Evolutionary conservation across 2,888 invertebrate species (phyloP), one percentile per base, ranked within the genome.

Genomic region (Cheilosia vulpina): DNA sequence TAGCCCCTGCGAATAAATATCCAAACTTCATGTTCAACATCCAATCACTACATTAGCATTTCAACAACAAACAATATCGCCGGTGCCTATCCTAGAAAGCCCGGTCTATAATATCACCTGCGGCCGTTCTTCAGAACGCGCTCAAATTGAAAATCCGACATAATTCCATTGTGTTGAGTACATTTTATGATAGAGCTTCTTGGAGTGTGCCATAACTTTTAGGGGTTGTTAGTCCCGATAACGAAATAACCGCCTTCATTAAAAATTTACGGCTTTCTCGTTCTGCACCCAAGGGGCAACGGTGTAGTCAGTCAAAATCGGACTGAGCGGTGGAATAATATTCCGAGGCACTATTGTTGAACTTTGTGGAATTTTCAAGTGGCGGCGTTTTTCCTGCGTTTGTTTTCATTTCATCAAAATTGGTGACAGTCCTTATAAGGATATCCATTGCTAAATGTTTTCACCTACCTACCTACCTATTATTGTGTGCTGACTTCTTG

Each of bases 251-350:
- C 50, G 24, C 58, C 34, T 41, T 68, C 76, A 60, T 76, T 66
- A 76, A 76, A 76, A 50, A 68, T 66, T 68, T 68, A 76, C 58
- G 66, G 68, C 73, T 24, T 38, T 47, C 45, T 47, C 11, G 19
- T n/a, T n/a, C 43, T 38, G 13, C 3, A 4, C 17, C 45, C 34
- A 55, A 63, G 21, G 53, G 41, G 15, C 19, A 24, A 7, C 34
- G 47, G 13, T 15, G 17, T 7, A 24, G 5, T 13, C 24, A 24
- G 5, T 13, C 24, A 7, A n/a, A n/a, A 9, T 47, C 19, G 3
- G 9, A 7, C 17, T 19, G 47, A 47, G 19, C 17, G 45, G 19
- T 9, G 17, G 19, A 45, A 19, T 19, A 7, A 45, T 45, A 34
- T 34, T 34, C 34, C 34, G 3, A 11, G 9, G 34, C n/a, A 17